Evolutionary conservation across 2,113 vertebrate genomes (phyloP), one percentile per base, ranked within the genome.

Genomic region (Leptobrachium ailaonicum): DNA sequence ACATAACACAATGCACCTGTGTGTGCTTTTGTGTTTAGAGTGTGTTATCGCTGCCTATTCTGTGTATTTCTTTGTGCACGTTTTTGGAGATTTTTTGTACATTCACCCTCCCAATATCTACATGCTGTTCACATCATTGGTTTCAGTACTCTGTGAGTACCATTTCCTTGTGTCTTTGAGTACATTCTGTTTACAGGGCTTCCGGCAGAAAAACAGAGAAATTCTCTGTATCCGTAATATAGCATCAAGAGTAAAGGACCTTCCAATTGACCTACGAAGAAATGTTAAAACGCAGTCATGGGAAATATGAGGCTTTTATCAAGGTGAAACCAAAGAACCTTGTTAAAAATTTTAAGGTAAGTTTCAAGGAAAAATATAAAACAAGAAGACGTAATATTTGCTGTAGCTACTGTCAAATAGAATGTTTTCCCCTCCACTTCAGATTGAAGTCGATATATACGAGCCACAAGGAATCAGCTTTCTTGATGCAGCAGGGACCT

Each of bases 241-340:
- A 45, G 92, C 91, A 41, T 89, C 95, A 84, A 85, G 84, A 96
- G 95, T 87, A 97, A 96, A 85, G 92, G 76, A 96, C 89, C 2
- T 99, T 99, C 91, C 92, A 93, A 76, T 91, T 99, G 84, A 93
- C 90, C 1, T 98, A 98, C 0, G 98, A 99, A 85, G 96, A 99
- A 83, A 81, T 99, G 79, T 88, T 99, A 74, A 96, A 94, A 82
- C 88, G 97, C 9, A 90, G 73, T 1, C 93, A 92, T 13, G 95
- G 89, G 47, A 94, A 95, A 85, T 99, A 99, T 0, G 87, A 97
- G 85, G 89, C 98, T 76, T 87, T 92, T 77, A 95, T 99, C 90
- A 94, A 95, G 81, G 93, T 96, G 75, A 94, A 90, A 53, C 96
- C 96, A 1, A 95, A 88, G 82, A 95, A 97, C 76, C 90, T 95